Base-by-base conservation (phyloP, 2,797 vertebrate genomes). In the Pachyuromys duprasi region DNA sequence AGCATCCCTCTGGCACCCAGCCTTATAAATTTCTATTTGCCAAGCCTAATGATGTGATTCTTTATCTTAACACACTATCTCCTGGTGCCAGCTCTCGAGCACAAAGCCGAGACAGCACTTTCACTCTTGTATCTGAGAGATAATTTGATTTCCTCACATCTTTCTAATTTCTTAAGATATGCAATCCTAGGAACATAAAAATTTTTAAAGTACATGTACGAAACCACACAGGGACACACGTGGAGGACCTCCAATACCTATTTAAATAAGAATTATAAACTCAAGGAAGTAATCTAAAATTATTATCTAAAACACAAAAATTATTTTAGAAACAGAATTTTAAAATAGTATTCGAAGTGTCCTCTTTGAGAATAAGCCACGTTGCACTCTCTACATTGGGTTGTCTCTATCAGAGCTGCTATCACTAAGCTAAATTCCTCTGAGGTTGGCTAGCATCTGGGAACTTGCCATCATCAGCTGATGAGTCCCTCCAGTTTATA, bases 111-210 rank as follows among this genome's bases (percentile, higher is more conserved):
- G 26, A 78, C 3, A 76, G 31, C 18, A 70, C 20, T 91, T 93
- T 36, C 36, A 86, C 17, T 84, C 24, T 81, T 94, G n/a, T 1
- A 69, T 53, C 18, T 83, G 39, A 82, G 20, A 86, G 55, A 86
- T 49, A 67, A 93, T 82, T 26, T 88, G 26, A 96, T 89, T 95
- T 91, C 26, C 53, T 92, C n/a, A 91, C 90, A 93, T 83, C 63
- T 81, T 80, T 79, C 45, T 86, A 42, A 63, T 84, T 95, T 94
- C 78, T 93, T 89, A 87, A 72, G 92, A 90, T 39, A 91, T 9
- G 33, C 3, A 92, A 63, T 75, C n/a, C 39, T 60, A 75, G 78
- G 87, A 87, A 15, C 80, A 86, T 84, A 92, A 31, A 49, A 90
- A 92, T 79, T 24, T 18, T 82, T 93, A 91, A 92, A 89, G 65